These are phyloP conservation scores for Eledona agricola DNA, from an alignment of 2,888 invertebrate genomes.

Conservation along the genomic window DNA sequence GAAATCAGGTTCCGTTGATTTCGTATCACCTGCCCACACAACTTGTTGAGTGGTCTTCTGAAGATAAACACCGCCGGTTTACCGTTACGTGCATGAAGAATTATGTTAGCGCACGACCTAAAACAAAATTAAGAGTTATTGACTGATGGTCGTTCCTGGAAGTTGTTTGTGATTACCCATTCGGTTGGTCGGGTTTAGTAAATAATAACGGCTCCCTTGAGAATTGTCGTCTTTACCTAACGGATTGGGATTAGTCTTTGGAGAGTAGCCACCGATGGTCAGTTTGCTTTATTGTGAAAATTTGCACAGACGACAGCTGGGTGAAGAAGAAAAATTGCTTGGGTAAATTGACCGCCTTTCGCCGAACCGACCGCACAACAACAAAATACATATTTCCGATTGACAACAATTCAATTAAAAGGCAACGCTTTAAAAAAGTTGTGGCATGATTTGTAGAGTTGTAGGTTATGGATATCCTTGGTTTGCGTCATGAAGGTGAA, in stretches of 20 bases:
- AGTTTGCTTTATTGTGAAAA: slow-evolving; percentile 14
- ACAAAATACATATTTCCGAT: no score
- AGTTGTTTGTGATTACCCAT: slow-evolving; percentile 13
- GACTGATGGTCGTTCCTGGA: slow-evolving; percentile 18
- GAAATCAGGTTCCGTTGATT: slow-evolving; percentile 39
- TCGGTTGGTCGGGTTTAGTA: slow-evolving; percentile 3
- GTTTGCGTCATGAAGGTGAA: no score
- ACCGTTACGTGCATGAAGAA: slow-evolving; percentile 28
- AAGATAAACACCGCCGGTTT: slow-evolving; percentile 25
- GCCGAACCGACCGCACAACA: no score
- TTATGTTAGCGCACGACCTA: slow-evolving; percentile 5
- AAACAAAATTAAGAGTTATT: slow-evolving; percentile 19
- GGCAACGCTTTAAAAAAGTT: no score
- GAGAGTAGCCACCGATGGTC: slow-evolving; percentile 11
- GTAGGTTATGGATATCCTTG: no score
- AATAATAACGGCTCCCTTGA: slow-evolving; percentile 22
- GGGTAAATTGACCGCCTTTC: slow-evolving; percentile 12
- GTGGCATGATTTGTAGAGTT: no score
- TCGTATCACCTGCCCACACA: slow-evolving; percentile 46
- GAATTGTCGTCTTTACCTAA: slow-evolving; percentile 23
- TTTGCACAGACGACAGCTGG: slow-evolving; percentile 31
- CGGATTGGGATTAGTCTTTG: slow-evolving; percentile 21
- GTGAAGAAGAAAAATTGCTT: slow-evolving; percentile 16
- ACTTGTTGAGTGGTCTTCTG: slow-evolving; percentile 32
- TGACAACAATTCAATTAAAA: no score